Evolutionary conservation across 2,797 vertebrate genomes (phyloP).

Genomic region (Siniperca undulata): DNA sequence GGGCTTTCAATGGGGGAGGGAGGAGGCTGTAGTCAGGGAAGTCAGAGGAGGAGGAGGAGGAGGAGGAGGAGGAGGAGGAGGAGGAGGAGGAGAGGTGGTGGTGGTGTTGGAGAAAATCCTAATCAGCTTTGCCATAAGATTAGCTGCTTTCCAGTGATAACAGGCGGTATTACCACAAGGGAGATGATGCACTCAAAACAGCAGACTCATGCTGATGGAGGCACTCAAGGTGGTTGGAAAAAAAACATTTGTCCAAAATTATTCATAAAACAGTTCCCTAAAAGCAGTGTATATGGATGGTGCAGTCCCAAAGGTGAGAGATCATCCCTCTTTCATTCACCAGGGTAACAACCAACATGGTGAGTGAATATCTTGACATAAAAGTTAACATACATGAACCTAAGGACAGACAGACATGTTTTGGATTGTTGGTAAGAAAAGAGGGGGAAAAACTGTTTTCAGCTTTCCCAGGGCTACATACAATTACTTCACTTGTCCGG

Average conservation of each 20-base stretch:
- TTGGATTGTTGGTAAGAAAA: not conserved
- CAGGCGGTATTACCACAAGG: slow-evolving; percentile 7
- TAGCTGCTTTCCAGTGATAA: slow-evolving; percentile 51
- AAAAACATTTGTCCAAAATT: too few relatives aligned
- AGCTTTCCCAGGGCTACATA: not conserved
- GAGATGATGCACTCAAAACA: slow-evolving; percentile 30
- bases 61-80: not conserved
- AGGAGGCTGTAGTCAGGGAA: slow-evolving; percentile 14
- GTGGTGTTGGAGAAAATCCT: slow-evolving; percentile 35
- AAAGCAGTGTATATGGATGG: not conserved
- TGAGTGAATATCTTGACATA: not conserved
- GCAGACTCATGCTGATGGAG: slow-evolving; percentile 14
- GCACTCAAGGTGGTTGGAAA: not conserved
- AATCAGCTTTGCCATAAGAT: slow-evolving; percentile 43
- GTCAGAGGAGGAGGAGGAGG: not conserved
- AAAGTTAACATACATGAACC: not conserved
- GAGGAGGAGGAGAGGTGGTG: not conserved
- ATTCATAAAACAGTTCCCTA: not conserved
- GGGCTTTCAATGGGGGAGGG: slow-evolving; percentile 3
- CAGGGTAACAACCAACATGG: not conserved
- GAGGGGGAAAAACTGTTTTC: too few relatives aligned
- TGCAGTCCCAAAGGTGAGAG: not conserved
- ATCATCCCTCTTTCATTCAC: not conserved
- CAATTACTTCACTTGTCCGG: too few relatives aligned
- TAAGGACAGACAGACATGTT: not conserved